Conservation (phyloP, 2,113 vertebrate genomes). For the Tachuris rubrigastra region DNA sequence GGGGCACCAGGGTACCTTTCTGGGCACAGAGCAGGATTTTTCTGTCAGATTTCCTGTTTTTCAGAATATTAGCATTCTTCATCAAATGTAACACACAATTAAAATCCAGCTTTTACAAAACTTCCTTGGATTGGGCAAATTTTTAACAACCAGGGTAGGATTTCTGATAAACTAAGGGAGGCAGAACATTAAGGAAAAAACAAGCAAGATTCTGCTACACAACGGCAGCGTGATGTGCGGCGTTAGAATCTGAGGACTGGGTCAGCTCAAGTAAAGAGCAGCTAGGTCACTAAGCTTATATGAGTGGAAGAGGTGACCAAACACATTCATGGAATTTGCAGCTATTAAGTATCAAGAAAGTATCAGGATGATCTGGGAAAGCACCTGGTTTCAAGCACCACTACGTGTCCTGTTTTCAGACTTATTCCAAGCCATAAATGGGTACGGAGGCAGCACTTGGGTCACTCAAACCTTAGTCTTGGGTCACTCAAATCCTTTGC, state of each 20-base stretch:
- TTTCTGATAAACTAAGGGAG: background rate
- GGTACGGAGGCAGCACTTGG: background rate
- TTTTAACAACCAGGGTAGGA: background rate
- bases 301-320: background rate
- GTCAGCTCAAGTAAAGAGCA: background rate
- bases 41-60: background rate
- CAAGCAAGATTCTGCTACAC: background rate
- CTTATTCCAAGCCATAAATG: constrained; percentile 16
- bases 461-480: background rate
- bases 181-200: background rate
- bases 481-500: background rate
- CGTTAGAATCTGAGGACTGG: rapidly evolving
- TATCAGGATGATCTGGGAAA: constrained; percentile 12
- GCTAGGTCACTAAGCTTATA: background rate
- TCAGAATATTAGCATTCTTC: background rate
- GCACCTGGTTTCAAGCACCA: background rate
- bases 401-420: background rate
- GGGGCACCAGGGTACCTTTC: background rate
- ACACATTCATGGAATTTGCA: background rate
- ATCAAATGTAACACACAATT: background rate
- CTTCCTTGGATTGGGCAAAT: background rate
- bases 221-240: rapidly evolving
- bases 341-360: constrained; percentile 20
- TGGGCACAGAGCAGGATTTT: background rate
- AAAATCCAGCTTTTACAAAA: background rate